Evolutionary conservation across 2,888 invertebrate species (phyloP), one percentile per base, ranked within the genome.

Genomic region (Siphlonurus alternatus): DNA sequence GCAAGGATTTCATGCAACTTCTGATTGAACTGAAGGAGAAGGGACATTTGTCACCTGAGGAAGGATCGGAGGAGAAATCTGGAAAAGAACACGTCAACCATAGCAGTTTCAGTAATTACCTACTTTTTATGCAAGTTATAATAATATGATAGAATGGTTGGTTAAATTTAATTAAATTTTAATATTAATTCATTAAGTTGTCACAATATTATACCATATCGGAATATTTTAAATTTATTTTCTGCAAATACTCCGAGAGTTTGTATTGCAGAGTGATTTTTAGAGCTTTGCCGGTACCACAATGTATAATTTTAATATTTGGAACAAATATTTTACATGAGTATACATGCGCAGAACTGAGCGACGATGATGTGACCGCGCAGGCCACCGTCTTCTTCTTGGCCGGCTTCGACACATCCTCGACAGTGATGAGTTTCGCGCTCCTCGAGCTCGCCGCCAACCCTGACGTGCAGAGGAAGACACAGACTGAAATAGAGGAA

Each of bases 361-460:
- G 61, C 1, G 24, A 60, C 2, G 64, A 64, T 19, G 64, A 64
- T 53, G 23, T 64, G n/a, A 61, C 64, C 0, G 69, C 71, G 1
- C 70, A 72, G 23, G 68, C 69, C n/a, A 65, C 70, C 19, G 66
- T 71, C 7, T 72, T 73, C 68, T 71, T 72, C 66, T 62, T 68
- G 10, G 82, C 80, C 25, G 81, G 81, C 1, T 80, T 77, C 65
- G 81, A 81, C 70, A 80, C 81, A 0, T 80, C 80, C 56, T 75
- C 79, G 0, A 75, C 77, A n/a, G 76, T 76, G 2, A 72, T 79
- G 70, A 75, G 76, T 59, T 80, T 76, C 66, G 74, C 74, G 1
- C 69, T 80, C 18, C 81, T 76, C 67, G 79, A 80, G 68, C 69
- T 82, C 53, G 77, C 80, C 1, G 25, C 38, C 51, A 51, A 64